Base-by-base conservation (phyloP, 2,113 vertebrate species). In the Diglossa brunneiventris region DNA sequence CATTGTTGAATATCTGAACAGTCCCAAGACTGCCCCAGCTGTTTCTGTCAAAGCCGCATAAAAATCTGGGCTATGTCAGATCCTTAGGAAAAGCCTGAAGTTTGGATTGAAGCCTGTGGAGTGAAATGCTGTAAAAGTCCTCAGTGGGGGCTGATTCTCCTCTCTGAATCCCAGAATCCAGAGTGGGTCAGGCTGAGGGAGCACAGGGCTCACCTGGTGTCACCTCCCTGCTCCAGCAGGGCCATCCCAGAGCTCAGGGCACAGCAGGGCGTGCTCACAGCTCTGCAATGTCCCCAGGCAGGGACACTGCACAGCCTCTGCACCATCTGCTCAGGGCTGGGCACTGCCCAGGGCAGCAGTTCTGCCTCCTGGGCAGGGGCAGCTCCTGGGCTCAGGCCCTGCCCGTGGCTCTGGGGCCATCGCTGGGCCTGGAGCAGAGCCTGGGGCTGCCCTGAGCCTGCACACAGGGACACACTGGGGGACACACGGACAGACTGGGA, bases 171-270 rank as follows among this genome's bases (percentile, higher is more conserved):
- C 35, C 33, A n/a, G 15, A 58, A 4, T 8, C 16, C 77, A 59
- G 28, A 0, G 0, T 30, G 61, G 31, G 3, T n/a, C 3, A 44
- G 58, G 50, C 15, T 44, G 31, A 5, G 22, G 27, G 26, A 2
- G 26, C 52, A 1, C 62, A 30, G 70, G 19, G 28, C 33, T 33
- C 46, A 10, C 0, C 53, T 9, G 47, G 55, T 47, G 28, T 5
- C 75, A 20, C 66, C 41, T 55, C 66, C 31, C 33, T 70, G 66
- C 84, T 6, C 56, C 74, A 61, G 63, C 73, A 68, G 83, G 72
- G 83, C 53, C 63, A 53, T 5, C 33, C 63, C 74, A n/a, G 64
- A 69, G 64, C 74, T 7, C 55, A 44, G 7, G 64, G 64, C 84
- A 69, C 83, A 69, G 33, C 58, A 59, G 56, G 22, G 6, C 35